Evolutionary conservation across 1,140 invertebrate genomes (phyloP), one percentile per base, ranked within the genome.

Genomic region (Zaprionus taronus): DNA sequence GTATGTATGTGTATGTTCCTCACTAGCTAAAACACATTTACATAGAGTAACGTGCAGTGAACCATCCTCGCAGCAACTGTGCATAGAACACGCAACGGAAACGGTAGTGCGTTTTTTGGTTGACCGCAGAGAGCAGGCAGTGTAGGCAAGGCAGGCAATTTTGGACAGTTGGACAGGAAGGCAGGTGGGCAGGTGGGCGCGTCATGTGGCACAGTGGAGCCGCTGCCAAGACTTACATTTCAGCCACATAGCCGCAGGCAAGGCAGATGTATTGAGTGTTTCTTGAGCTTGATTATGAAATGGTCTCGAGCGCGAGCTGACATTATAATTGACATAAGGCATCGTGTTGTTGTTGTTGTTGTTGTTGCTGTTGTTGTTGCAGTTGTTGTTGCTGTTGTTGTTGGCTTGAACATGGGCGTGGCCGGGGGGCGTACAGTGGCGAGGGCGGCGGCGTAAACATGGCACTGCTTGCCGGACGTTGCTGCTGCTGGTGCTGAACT

Each of bases 221-320:
- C 78, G 82, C 87, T 82, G 82, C 91, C 81, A 90, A 92, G 86
- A 92, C 91, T 92, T 92, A 92, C 91, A 90, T 92, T 92, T 92
- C 71, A 90, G 89, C 91, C 91, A 92, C 82, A 86, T 77, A 79
- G 75, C 77, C 86, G 72, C 78, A 69, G 91, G 84, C 73, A 80
- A 57, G 84, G 84, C 80, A 71, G 79, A 83, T 79, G 80, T 82
- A 90, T 90, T 90, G 81, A 81, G 79, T 77, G 84, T 89, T 82
- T 89, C 85, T 90, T 90, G 86, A 90, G 85, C 86, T 91, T 91
- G 85, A 80, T 77, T 84, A 89, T 90, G 85, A 90, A 85, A 90
- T 90, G 85, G 79, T 85, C 82, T 90, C 81, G 85, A 72, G 77
- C 85, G 85, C 79, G 80, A 80, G 78, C 63, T 89, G 79, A 79